Conservation (phyloP, 1,140 invertebrate species). For the Brachionus rubens region DNA sequence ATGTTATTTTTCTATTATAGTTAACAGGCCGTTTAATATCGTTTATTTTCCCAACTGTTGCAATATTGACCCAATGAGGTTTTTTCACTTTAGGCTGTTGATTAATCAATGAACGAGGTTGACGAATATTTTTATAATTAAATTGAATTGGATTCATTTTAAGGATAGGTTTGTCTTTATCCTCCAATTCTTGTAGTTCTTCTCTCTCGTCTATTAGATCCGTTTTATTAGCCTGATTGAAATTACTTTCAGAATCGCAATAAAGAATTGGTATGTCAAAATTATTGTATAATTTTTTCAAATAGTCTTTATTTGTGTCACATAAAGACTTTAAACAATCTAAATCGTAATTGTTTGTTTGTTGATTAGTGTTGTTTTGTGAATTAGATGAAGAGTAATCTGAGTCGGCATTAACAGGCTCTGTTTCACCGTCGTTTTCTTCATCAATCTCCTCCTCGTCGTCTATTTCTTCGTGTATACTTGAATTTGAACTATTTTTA, state of each 20-base stretch:
- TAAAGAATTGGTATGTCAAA: slow-evolving; percentile 34
- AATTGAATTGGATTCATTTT: slow-evolving; percentile 44
- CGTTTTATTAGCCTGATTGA: not conserved
- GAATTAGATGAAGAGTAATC: not conserved
- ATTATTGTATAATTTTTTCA: slow-evolving; percentile 25
- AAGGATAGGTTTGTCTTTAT: not conserved
- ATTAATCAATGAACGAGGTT: not conserved
- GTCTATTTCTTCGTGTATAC: not conserved
- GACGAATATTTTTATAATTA: slow-evolving; percentile 40
- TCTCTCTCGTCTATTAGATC: slow-evolving; percentile 17
- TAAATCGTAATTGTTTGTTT: not conserved
- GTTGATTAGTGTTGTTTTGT: not conserved
- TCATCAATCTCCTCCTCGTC: slow-evolving; percentile 18
- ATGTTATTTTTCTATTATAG: not conserved
- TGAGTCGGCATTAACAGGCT: not conserved
- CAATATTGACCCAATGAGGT: slow-evolving; percentile 34
- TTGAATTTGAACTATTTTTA: slow-evolving; percentile 16
- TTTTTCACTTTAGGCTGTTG: not conserved
- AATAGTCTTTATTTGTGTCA: slow-evolving; percentile 17
- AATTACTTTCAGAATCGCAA: slow-evolving; percentile 6
- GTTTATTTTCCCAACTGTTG: slow-evolving; percentile 2
- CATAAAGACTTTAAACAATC: slow-evolving; percentile 31
- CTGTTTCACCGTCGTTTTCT: not conserved
- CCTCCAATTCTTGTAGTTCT: not conserved
- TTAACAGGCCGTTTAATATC: not conserved